Percentiles rank a stretch among this genome's conserved stretches.
phyloP scores from a whole-genome alignment of 2,888 invertebrate genomes.

The Parnassius mnemosyne region DNA sequence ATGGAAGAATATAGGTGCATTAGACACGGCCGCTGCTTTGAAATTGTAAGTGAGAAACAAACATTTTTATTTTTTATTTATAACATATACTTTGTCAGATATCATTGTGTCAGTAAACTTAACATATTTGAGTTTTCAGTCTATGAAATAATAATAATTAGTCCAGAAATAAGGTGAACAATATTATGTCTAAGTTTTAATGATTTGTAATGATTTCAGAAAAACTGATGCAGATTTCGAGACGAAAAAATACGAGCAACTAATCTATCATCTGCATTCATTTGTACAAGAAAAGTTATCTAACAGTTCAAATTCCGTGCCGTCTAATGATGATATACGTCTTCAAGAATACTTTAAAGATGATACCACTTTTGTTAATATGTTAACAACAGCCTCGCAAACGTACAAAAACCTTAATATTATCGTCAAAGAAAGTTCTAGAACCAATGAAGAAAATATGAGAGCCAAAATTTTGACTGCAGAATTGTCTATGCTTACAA shows the following conservation, averaged over 20 bases:
- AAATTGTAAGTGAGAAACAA: conserved; percentile 60
- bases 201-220: conserved; percentile 42
- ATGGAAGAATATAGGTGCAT: conserved; percentile 82
- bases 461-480: conserved; percentile 49
- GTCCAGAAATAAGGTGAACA: no score
- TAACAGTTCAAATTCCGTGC: conserved; percentile 19
- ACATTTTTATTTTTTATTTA: conserved; percentile 5
- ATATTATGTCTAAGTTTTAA: conserved; percentile 6
- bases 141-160: no score
- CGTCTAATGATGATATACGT: conserved; percentile 18
- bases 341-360: conserved; percentile 42
- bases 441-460: conserved; percentile 24
- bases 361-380: conserved; percentile 37
- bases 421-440: conserved; percentile 24
- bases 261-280: conserved; percentile 46
- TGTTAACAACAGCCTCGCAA: conserved; percentile 41
- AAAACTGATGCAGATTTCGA: conserved; percentile 57
- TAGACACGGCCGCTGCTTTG: conserved; percentile 66
- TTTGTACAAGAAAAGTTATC: conserved; percentile 32
- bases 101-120: no score
- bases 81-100: neutral
- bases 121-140: no score
- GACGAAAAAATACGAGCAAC: conserved; percentile 55
- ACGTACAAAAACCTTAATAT: conserved; percentile 41
- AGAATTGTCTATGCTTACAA: conserved; percentile 65